These are phyloP conservation scores for Drosophila serrata DNA, from an alignment of 1,140 invertebrate species.

Conservation along the genomic window DNA sequence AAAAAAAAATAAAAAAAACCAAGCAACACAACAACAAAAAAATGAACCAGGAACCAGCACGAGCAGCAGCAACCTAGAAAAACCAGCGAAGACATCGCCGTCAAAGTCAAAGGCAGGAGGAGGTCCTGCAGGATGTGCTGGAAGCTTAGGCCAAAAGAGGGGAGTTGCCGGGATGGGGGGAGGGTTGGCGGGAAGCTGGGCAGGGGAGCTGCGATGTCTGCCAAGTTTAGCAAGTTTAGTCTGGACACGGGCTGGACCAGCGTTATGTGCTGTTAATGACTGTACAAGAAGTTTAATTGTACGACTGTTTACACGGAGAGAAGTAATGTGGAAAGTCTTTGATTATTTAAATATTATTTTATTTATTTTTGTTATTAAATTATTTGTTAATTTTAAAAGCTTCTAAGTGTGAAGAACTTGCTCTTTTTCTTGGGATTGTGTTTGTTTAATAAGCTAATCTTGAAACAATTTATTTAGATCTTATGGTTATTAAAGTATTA, in stretches of 20 bases:
- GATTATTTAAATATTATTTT: background rate
- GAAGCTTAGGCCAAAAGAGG: slow-evolving; percentile 15
- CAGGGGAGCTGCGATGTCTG: slow-evolving; percentile 53
- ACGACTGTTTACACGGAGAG: slow-evolving; percentile 38
- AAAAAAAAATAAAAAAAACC: slow-evolving; percentile 75
- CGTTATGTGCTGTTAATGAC: slow-evolving; percentile 81
- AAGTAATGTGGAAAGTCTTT: background rate
- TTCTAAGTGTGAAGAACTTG: background rate
- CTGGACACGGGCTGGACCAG: slow-evolving; percentile 56
- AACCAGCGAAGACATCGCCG: slow-evolving; percentile 38
- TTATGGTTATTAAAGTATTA: background rate
- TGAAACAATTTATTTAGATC: too few relatives aligned
- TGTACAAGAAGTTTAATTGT: slow-evolving; percentile 83
- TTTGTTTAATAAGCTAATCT: too few relatives aligned
- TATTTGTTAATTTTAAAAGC: background rate
- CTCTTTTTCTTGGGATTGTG: background rate
- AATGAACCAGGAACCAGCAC: slow-evolving; percentile 31
- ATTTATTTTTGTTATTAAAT: background rate
- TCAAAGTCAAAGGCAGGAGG: slow-evolving; percentile 36
- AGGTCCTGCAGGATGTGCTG: slow-evolving; percentile 24
- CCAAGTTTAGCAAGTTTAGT: slow-evolving; percentile 69
- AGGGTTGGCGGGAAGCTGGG: background rate
- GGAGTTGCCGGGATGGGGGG: background rate
- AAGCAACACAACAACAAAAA: slow-evolving; percentile 17
- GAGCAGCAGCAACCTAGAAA: slow-evolving; percentile 28